These are phyloP conservation scores for Neuroscelio doddi DNA, from an alignment of 2,888 invertebrate genomes.

Conservation along the genomic window DNA sequence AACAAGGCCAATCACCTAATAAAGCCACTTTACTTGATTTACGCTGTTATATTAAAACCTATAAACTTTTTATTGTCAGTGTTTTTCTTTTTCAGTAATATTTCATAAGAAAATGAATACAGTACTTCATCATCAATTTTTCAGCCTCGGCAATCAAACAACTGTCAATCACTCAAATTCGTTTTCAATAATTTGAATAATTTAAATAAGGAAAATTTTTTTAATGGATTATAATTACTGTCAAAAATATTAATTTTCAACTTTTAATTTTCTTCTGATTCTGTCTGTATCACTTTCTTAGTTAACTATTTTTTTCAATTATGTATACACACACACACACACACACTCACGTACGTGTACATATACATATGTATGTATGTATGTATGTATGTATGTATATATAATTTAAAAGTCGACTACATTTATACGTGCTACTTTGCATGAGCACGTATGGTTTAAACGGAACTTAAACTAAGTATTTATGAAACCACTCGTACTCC, in stretches of 20 bases:
- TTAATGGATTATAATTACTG: too few species aligned
- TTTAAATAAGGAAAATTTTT: too few species aligned
- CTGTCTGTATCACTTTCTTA: too few species aligned
- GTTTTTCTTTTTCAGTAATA: not conserved
- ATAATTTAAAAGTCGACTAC: conserved; percentile 36
- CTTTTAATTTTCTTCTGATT: too few species aligned
- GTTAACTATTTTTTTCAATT: too few species aligned
- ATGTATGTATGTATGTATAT: conserved; percentile 34
- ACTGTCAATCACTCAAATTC: too few species aligned
- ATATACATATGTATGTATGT: too few species aligned
- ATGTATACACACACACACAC: too few species aligned
- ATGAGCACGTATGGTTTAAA: conserved; percentile 42
- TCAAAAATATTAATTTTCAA: too few species aligned
- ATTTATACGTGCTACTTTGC: conserved; percentile 46
- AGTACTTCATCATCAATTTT: conserved; percentile 10
- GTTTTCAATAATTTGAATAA: too few species aligned
- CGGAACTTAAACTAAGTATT: conserved; percentile 48
- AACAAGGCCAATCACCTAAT: conserved; percentile 47
- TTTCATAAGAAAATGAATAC: conserved; percentile 12
- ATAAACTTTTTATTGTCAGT: conserved; percentile 31
- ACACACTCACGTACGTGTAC: too few species aligned
- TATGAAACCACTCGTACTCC: conserved; percentile 49
- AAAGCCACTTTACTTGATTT: conserved; percentile 46
- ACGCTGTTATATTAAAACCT: conserved; percentile 37
- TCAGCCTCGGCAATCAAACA: not conserved